Conservation (phyloP, 1,140 invertebrate genomes). For the Drosophila melanica region DNA sequence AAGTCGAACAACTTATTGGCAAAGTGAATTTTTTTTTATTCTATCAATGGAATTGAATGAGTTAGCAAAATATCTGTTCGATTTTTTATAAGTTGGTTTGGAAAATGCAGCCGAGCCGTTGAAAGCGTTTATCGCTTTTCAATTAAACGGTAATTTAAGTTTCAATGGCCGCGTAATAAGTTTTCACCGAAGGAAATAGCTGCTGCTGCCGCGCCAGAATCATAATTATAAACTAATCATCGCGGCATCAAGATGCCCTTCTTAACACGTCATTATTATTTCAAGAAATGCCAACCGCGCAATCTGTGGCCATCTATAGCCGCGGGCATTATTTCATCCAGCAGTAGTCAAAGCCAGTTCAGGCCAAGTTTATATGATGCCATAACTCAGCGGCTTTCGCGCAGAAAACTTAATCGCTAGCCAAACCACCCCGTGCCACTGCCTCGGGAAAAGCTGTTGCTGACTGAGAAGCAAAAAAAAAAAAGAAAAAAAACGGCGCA, state of each 20-base stretch:
- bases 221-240: constrained; percentile 77
- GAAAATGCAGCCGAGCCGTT: constrained; percentile 21
- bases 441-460: constrained; percentile 3
- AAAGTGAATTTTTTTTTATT: constrained; percentile 16
- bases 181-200: constrained; percentile 1
- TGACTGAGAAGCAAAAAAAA: constrained; percentile 32
- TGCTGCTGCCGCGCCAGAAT: constrained; percentile 44
- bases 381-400: constrained; percentile 68
- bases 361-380: constrained; percentile 67
- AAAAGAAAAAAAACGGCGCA: constrained; percentile 35
- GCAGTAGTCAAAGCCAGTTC: constrained; percentile 38
- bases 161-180: constrained; percentile 9
- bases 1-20: constrained; percentile 39
- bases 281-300: constrained; percentile 44
- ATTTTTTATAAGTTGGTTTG: background rate
- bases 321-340: constrained; percentile 1
- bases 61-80: background rate
- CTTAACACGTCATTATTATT: constrained; percentile 71
- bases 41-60: background rate
- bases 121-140: constrained; percentile 52
- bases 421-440: background rate
- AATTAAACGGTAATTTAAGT: constrained; percentile 63
- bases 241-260: constrained; percentile 71
- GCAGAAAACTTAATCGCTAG: background rate
- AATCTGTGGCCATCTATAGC: constrained; percentile 65